Base-by-base conservation (phyloP, 2,797 vertebrate genomes). In the Pterois miles region DNA sequence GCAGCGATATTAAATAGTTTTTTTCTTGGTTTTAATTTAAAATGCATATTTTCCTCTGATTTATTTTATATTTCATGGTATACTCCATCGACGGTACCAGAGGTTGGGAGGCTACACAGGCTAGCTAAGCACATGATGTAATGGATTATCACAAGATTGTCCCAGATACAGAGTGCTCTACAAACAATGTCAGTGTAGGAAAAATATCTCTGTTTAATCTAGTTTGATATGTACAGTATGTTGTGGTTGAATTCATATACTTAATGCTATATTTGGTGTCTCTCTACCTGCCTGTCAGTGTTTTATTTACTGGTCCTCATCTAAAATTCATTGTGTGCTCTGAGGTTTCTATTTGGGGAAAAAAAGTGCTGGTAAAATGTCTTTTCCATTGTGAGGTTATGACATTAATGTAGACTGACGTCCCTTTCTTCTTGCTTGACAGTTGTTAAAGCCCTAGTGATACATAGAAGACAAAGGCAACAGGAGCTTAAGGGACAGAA, bases 141-240 rank as follows among this genome's bases (percentile, higher is more conserved):
- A 94, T 94, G 92, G 92, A 93, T 93, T 93, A 93, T 92, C 92
- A 92, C 90, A 93, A 93, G 92, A 92, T 91, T 92, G 92, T 92
- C 92, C 92, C 93, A 94, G 91, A 92, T 94, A 90, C 87, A 71
- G 81, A 88, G 78, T 73, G 88, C 83, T 91, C 81, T 63, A 83
- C 81, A 80, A 48, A 90, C 88, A 89, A 87, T 90, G 86, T 89
- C 86, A 79, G 69, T 74, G 76, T 59, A 69, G 65, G 65, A 18
- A 70, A 88, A 81, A 80, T 65, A 73, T 80, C 43, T 79, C 58
- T 56, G 33, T 60, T 46, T 84, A 63, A 80, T 85, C 67, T 58
- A 50, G 53, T 27, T 69, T 57, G 5, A 54, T 71, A 27, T 48
- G 43, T 78, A 40, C 34, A 18, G n/a, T 62, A 53, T 72, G 29